phyloP scores from a whole-genome alignment of 1,140 invertebrate genomes.

The Sitodiplosis mosellana region DNA sequence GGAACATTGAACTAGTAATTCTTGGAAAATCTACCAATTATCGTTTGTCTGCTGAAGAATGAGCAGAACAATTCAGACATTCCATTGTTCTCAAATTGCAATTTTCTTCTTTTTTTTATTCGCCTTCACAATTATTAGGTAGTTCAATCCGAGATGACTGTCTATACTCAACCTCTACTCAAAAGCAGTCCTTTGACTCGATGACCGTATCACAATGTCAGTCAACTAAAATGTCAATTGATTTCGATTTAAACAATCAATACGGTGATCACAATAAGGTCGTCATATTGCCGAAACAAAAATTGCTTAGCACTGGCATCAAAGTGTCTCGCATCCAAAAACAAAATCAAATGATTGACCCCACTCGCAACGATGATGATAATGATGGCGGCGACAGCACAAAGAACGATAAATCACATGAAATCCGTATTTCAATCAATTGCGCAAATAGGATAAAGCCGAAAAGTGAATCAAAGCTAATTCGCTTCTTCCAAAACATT shows the following conservation, averaged over 20 bases:
- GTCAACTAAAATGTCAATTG: background rate
- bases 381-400: background rate
- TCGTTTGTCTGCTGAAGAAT: too few relatives aligned
- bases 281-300: background rate
- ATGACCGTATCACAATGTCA: background rate
- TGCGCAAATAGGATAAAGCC: background rate
- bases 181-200: conserved; percentile 1
- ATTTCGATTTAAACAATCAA: background rate
- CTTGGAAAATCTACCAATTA: too few relatives aligned
- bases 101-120: too few relatives aligned
- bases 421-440: background rate
- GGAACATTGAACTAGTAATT: too few relatives aligned
- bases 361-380: background rate
- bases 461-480: background rate
- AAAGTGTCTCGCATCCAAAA: background rate
- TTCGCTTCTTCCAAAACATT: background rate
- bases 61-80: too few relatives aligned
- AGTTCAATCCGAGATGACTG: conserved; percentile 1
- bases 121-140: background rate
- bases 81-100: too few relatives aligned
- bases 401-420: background rate
- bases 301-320: background rate
- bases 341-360: background rate
- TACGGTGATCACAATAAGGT: background rate
- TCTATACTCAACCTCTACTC: conserved; percentile 1